A percentile compares a stretch with the other conserved stretches of the same genome.
phyloP scores from a whole-genome alignment of 2,888 invertebrate genomes.

The Zelleria hepariella region DNA sequence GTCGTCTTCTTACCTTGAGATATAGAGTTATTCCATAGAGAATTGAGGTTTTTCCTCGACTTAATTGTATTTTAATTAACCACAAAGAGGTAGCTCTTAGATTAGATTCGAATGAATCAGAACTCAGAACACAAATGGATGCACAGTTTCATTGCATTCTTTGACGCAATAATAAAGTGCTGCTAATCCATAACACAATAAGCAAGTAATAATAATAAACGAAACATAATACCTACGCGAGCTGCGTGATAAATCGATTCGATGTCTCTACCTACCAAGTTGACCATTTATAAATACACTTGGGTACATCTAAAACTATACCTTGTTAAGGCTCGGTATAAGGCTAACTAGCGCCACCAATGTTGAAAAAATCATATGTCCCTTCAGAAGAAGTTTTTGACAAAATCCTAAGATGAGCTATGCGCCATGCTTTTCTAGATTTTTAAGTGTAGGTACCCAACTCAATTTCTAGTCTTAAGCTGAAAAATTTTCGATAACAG shows the following conservation, averaged over 20 bases:
- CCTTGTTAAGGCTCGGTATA: no score
- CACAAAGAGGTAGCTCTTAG: neutral
- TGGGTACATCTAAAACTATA: neutral
- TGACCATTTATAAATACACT: constrained; percentile 9
- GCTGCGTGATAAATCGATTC: constrained; percentile 41
- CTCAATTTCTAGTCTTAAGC: no score
- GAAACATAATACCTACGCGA: constrained; percentile 12
- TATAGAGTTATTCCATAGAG: neutral
- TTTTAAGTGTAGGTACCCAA: no score
- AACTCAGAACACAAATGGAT: neutral
- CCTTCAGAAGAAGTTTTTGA: no score
- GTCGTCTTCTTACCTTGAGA: neutral
- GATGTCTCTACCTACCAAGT: constrained; percentile 21
- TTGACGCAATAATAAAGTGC: neutral
- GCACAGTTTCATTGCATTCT: no score
- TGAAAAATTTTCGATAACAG: no score
- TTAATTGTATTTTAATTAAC: neutral
- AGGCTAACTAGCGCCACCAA: no score
- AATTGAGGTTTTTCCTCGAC: neutral
- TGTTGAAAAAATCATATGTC: no score
- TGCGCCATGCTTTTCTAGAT: no score
- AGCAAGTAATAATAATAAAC: neutral
- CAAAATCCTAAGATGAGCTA: no score
- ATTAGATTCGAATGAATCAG: neutral
- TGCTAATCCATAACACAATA: no score